Evolutionary conservation across 2,797 vertebrate species (phyloP).

Genomic region (Pterois miles): DNA sequence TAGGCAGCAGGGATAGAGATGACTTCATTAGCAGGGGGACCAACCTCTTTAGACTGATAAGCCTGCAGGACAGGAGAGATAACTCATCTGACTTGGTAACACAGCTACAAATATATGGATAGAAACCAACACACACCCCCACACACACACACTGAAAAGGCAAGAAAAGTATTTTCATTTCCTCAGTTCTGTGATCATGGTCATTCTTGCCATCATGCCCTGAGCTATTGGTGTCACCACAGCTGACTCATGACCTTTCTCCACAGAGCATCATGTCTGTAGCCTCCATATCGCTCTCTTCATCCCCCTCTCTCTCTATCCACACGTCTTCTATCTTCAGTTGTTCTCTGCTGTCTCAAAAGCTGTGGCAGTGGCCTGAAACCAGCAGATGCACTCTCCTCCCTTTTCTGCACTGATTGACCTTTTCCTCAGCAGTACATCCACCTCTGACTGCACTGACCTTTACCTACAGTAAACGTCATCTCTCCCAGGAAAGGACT

Average conservation of each 20-base stretch:
- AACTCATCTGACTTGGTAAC: constrained; percentile 63
- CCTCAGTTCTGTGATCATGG: constrained; percentile 12
- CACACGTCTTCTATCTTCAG: constrained; percentile 31
- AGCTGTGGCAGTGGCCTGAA: constrained; percentile 47
- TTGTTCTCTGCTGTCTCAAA: constrained; percentile 47
- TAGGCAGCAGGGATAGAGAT: constrained; percentile 58
- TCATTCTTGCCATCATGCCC: constrained; percentile 26
- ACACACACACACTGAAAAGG: constrained; percentile 6
- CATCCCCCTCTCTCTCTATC: constrained; percentile 1
- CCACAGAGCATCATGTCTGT: constrained; percentile 40
- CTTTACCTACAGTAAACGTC: constrained; percentile 71
- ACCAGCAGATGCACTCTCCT: constrained; percentile 59
- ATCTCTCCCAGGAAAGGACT: constrained; percentile 53
- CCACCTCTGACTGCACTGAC: constrained; percentile 77
- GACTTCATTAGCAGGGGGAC: constrained; percentile 76
- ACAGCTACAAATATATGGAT: constrained; percentile 30
- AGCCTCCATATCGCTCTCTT: constrained; percentile 34
- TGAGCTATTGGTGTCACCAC: constrained; percentile 35
- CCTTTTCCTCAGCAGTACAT: constrained; percentile 74
- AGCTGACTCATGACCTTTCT: constrained; percentile 63
- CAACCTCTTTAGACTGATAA: constrained; percentile 61
- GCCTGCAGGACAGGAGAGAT: constrained; percentile 57
- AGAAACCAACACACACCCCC: constrained; percentile 1
- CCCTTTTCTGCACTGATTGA: constrained; percentile 48
- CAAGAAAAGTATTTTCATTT: constrained; percentile 6